Evolutionary conservation across 2,888 invertebrate species (phyloP).

Genomic region (Chironomus riparius): DNA sequence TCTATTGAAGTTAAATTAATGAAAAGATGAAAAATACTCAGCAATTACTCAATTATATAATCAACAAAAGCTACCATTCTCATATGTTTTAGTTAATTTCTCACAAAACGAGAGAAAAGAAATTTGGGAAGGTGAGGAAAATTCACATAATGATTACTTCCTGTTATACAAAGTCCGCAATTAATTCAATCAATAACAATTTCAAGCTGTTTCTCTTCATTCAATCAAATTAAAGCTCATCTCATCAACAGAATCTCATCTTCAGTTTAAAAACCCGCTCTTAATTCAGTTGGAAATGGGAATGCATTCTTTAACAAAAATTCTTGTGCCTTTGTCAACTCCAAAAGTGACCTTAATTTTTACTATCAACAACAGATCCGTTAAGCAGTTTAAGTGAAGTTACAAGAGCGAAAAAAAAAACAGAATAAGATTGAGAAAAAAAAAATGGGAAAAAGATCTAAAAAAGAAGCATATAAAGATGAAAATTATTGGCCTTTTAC

Average conservation of each 20-base stretch:
- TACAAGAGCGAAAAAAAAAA: too few relatives aligned
- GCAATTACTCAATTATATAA: too few relatives aligned
- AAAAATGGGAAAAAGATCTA: too few relatives aligned
- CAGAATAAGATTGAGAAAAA: too few relatives aligned
- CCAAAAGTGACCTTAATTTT: slow-evolving; percentile 4
- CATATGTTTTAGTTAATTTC: too few relatives aligned
- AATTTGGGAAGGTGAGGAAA: not conserved
- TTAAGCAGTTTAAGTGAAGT: not conserved
- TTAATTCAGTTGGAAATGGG: not conserved
- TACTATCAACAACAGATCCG: not conserved
- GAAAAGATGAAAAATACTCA: too few relatives aligned
- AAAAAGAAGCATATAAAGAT: not conserved
- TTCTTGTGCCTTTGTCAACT: not conserved
- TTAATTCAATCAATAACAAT: not conserved
- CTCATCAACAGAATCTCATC: too few relatives aligned
- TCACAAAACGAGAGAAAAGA: too few relatives aligned
- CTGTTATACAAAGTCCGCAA: not conserved
- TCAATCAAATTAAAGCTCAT: not conserved
- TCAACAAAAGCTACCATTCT: too few relatives aligned
- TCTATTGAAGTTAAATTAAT: too few relatives aligned
- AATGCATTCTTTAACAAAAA: not conserved
- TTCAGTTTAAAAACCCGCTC: not conserved
- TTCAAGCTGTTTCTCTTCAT: not conserved
- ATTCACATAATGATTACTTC: not conserved
- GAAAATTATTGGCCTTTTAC: slow-evolving; percentile 5